Evolutionary conservation across 2,888 invertebrate genomes (phyloP).

Genomic region (Conops quadrifasciatus): DNA sequence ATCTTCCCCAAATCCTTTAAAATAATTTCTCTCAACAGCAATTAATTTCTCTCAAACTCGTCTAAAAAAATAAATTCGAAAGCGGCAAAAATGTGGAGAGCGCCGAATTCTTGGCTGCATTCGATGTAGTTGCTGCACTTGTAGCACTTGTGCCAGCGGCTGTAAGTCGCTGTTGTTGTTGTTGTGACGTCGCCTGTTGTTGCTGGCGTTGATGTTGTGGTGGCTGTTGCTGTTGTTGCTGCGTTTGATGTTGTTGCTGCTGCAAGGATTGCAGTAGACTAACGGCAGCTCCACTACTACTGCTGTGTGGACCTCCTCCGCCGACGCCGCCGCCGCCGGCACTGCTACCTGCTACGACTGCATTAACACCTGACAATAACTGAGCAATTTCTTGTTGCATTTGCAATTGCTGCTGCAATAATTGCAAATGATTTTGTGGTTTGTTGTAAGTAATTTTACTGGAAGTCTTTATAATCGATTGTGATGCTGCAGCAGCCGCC

Average conservation of each 20-base stretch:
- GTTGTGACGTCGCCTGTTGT: slow-evolving; percentile 40
- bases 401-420: slow-evolving; percentile 58
- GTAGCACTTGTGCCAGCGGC: slow-evolving; percentile 35
- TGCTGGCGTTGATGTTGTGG: slow-evolving; percentile 19
- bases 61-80: slow-evolving; percentile 49
- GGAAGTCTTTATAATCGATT: slow-evolving; percentile 53
- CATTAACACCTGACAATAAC: slow-evolving; percentile 53
- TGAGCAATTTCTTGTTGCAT: slow-evolving; percentile 60
- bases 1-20: neutral
- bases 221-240: slow-evolving; percentile 24
- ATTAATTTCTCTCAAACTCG: neutral
- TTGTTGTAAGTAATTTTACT: slow-evolving; percentile 60
- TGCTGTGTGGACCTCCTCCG: neutral
- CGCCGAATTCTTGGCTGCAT: slow-evolving; percentile 41
- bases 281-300: neutral
- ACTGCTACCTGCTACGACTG: slow-evolving; percentile 12
- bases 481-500: slow-evolving; percentile 8
- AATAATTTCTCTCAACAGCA: neutral
- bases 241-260: slow-evolving; percentile 40
- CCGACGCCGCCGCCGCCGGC: neutral
- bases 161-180: slow-evolving; percentile 24
- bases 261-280: slow-evolving; percentile 9
- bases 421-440: slow-evolving; percentile 58
- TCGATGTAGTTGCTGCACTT: slow-evolving; percentile 37
- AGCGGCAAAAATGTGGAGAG: slow-evolving; percentile 46